phyloP scores from a whole-genome alignment of 2,888 invertebrate species.

The Augochlorella aurata region DNA sequence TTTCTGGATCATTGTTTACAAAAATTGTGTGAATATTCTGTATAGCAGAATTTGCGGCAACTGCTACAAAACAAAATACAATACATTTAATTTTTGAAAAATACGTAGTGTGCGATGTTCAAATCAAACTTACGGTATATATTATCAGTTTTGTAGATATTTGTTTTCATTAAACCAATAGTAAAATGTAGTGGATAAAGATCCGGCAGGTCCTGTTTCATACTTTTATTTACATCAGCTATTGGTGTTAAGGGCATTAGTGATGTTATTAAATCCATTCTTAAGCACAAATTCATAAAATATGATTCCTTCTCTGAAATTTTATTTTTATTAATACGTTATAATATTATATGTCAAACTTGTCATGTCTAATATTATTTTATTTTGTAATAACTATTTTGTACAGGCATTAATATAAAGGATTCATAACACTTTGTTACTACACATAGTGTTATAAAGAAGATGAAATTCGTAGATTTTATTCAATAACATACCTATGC shows the following conservation, averaged over 20 bases:
- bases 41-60: slow-evolving; percentile 81
- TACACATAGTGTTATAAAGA: slow-evolving; percentile 14
- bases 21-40: slow-evolving; percentile 90
- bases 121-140: slow-evolving; percentile 87
- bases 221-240: slow-evolving; percentile 80
- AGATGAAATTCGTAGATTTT: neutral
- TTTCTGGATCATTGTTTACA: slow-evolving; percentile 86
- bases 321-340: neutral
- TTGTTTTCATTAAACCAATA: slow-evolving; percentile 85
- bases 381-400: too few relatives aligned
- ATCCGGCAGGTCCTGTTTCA: slow-evolving; percentile 86
- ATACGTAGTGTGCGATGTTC: neutral
- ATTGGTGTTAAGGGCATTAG: slow-evolving; percentile 85
- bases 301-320: slow-evolving; percentile 84
- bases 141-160: slow-evolving; percentile 86
- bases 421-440: too few relatives aligned
- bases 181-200: slow-evolving; percentile 90
- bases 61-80: slow-evolving; percentile 80
- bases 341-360: neutral
- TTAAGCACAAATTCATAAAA: slow-evolving; percentile 86
- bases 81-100: slow-evolving; percentile 12
- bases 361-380: too few relatives aligned
- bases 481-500: slow-evolving; percentile 80
- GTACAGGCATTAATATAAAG: too few relatives aligned
- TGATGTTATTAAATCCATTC: slow-evolving; percentile 87